Evolutionary conservation across 2,113 vertebrate species (phyloP), one percentile per base, ranked within the genome.

Genomic region (Ceratotherium simum): DNA sequence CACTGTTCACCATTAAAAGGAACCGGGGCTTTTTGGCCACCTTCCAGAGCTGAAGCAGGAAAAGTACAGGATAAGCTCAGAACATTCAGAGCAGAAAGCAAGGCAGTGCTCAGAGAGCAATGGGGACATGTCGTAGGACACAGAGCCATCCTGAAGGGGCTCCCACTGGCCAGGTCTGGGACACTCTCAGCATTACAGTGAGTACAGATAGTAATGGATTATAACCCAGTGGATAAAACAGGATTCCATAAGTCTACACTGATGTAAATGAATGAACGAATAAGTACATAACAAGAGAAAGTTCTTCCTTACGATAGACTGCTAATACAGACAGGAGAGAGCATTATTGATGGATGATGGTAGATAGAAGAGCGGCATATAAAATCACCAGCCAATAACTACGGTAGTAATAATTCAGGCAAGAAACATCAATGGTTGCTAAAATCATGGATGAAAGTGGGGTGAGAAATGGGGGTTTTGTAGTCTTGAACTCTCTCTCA

Each of bases 271-370:
- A 27, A 25, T 25, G 27, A 69, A 20, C 4, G 54, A 56, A 18
- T 4, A 39, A 75, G 5, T 39, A 48, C 69, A 69, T 4, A 36
- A 5, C 6, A 20, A 62, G 65, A 48, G 10, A 65, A 64, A n/a
- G 23, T 0, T 27, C 13, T 51, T 69, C 46, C 80, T 60, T 12
- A 20, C 8, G 42, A 4, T 3, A 6, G 51, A 51, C 46, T 58
- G 11, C 78, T 86, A n/a, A 29, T 14, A 6, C 8, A 20, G 27
- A 8, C 12, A 21, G 72, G 29, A 56, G 58, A 39, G 36, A 6
- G 36, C 4, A 11, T n/a, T 60, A 31, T 51, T 3, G 51, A 25
- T 0, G n/a, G 29, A 14, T 1, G 29, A 14, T 42, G 18, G 3
- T 4, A 1, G n/a, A 20, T 14, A 67, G 56, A 29, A 42, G 69